Evolutionary conservation across 2,888 invertebrate species (phyloP).

Genomic region (Odontomyia ornata): DNA sequence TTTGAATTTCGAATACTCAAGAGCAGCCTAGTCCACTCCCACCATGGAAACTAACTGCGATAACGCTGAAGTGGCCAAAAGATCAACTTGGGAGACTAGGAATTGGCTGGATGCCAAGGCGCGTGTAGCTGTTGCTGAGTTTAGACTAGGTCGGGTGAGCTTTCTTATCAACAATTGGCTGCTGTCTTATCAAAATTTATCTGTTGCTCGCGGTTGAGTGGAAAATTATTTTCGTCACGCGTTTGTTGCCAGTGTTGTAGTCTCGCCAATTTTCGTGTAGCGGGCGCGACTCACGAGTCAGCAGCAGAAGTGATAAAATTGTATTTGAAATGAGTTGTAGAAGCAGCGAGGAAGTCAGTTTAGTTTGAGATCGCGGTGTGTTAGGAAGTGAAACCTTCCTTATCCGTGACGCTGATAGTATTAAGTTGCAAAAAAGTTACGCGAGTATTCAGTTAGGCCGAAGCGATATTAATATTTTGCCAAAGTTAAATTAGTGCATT

Average conservation of each 20-base stretch:
- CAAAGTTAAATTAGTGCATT: not conserved
- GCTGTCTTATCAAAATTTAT: not conserved
- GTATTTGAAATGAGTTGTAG: not conserved
- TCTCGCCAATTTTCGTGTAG: too few species aligned
- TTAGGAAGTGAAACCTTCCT: not conserved
- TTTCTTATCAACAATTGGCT: slow-evolving; percentile 8
- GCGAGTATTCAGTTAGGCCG: not conserved
- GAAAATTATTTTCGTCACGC: not conserved
- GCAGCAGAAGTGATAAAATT: not conserved
- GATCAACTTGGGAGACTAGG: not conserved
- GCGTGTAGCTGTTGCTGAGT: not conserved
- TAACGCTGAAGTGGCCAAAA: too few species aligned
- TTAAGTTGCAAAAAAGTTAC: not conserved
- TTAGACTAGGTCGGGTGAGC: slow-evolving; percentile 16
- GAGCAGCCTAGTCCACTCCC: not conserved
- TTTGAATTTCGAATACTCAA: not conserved
- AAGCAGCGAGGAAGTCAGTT: slow-evolving; percentile 14
- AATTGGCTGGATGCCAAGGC: not conserved
- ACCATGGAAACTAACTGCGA: too few species aligned
- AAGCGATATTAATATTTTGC: not conserved
- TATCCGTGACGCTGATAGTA: not conserved
- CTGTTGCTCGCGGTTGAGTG: too few species aligned
- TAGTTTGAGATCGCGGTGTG: slow-evolving; percentile 31
- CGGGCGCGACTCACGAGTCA: too few species aligned
- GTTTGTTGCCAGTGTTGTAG: not conserved